Base-by-base conservation (phyloP, 2,113 vertebrate species). In the Solea solea region DNA sequence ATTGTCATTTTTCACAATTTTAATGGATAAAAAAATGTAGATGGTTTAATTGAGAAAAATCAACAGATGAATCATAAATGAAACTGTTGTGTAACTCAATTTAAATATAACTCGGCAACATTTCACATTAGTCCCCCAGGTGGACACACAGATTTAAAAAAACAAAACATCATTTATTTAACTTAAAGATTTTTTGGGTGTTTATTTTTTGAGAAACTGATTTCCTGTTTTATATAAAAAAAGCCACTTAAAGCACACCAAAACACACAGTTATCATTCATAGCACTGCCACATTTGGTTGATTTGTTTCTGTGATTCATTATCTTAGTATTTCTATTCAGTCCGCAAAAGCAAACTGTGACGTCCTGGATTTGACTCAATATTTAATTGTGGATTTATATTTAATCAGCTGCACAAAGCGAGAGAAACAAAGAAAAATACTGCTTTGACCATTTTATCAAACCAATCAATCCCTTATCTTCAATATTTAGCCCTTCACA, bases 221-320 rank as follows among this genome's bases (percentile, higher is more conserved):
- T 41, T 78, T 68, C 74, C 25, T 74, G 71, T 88, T 88, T 68
- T 68, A 68, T 76, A 82, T 73, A 81, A 86, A 80, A 84, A 39
- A 63, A 69, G 63, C 51, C 48, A 69, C 50, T 76, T 69, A 75
- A 82, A 81, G 69, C n/a, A 63, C 13, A 0, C 8, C 16, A 62
- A 78, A 73, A 60, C 45, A 78, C 46, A 46, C 60, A 69, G 27
- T 58, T n/a, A 51, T 74, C 44, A 78, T 52, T 68, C 76, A 66
- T 56, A 79, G 39, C 45, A 64, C 9, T 42, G 59, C 25, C 34
- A 71, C 48, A 65, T 80, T 74, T 78, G 71, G 62, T 58, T 8
- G 60, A 53, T 64, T 67, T 9, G 39, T 73, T 60, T 68, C 42
- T 41, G 16, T 27, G 34, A 54, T 50, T 61, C 44, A 14, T 48